Percentiles rank a stretch among this genome's conserved stretches.
phyloP scores from a whole-genome alignment of 37 sponge, comb jelly and placozoan genomes.

The Beroe ovata region DNA sequence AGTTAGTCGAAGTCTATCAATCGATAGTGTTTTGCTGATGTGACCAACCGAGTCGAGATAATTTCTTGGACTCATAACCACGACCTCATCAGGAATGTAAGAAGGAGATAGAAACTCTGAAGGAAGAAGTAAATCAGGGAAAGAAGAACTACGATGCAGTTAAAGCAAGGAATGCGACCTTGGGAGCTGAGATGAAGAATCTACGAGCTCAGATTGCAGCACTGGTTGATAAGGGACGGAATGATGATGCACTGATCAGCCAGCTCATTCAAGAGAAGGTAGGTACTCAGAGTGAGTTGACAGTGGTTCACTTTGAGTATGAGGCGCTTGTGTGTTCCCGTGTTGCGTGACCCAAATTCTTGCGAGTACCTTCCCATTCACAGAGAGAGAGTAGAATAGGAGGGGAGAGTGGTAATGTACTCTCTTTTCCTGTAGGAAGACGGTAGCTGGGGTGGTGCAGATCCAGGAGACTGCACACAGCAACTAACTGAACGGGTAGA shows the following conservation, averaged over 20 bases:
- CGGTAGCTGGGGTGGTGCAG: not conserved
- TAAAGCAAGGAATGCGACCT: conserved; percentile 33
- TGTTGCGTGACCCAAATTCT: too few species aligned
- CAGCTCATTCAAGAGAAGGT: conserved; percentile 45
- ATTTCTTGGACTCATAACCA: too few species aligned
- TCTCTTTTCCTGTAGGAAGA: too few species aligned
- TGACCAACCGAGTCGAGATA: too few species aligned
- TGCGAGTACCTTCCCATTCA: too few species aligned
- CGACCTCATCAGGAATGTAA: not conserved
- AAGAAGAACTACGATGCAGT: conserved; percentile 66
- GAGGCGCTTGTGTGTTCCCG: too few species aligned
- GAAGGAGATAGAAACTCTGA: conserved; percentile 22
- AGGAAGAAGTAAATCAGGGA: not conserved
- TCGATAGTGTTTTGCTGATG: too few species aligned
- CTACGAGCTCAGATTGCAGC: conserved; percentile 16
- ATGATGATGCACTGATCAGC: conserved; percentile 32
- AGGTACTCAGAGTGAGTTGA: too few species aligned
- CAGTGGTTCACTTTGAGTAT: too few species aligned
- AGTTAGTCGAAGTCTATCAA: too few species aligned
- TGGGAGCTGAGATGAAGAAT: conserved; percentile 29
- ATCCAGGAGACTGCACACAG: not conserved
- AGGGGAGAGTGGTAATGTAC: too few species aligned
- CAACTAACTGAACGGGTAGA: conserved; percentile 30
- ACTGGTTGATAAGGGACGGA: conserved; percentile 42
- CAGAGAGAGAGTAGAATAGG: too few species aligned